These are phyloP conservation scores for Scomberomorus guttatus DNA, from an alignment of 2,797 vertebrate genomes.

Conservation along the genomic window DNA sequence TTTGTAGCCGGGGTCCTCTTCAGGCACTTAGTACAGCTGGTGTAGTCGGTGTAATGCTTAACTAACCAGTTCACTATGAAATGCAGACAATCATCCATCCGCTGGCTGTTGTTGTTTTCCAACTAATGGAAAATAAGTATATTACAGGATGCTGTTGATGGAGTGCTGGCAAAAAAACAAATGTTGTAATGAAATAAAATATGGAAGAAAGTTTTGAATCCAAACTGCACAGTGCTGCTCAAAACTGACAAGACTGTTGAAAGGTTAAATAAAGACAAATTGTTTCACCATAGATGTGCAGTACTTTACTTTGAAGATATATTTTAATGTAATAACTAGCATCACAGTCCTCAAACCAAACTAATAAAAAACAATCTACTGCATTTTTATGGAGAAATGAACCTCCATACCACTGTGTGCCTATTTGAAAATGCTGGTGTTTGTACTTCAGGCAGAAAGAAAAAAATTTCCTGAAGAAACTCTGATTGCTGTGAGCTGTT, in stretches of 20 bases:
- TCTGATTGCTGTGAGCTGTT: not conserved
- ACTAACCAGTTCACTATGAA: constrained; percentile 16
- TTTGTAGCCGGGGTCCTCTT: constrained; percentile 40
- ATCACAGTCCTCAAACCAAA: constrained; percentile 4
- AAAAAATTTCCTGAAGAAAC: not conserved
- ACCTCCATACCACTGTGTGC: not conserved
- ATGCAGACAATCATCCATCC: constrained; percentile 9
- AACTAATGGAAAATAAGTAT: not conserved
- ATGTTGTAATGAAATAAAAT: not conserved
- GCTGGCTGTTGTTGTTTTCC: constrained; percentile 8
- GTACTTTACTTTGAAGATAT: not conserved
- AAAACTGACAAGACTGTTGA: not conserved
- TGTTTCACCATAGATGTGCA: not conserved
- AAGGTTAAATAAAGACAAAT: not conserved
- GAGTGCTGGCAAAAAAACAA: not conserved
- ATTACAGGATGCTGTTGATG: not conserved
- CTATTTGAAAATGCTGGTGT: not conserved
- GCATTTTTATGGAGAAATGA: not conserved
- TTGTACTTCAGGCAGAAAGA: not conserved
- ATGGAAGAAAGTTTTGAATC: not conserved
- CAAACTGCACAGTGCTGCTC: not conserved
- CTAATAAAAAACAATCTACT: not conserved
- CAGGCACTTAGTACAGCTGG: constrained; percentile 20
- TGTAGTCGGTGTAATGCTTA: not conserved
- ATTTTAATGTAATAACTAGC: not conserved